Conservation (phyloP, 2,113 vertebrate species). For the Corythaixoides concolor region DNA sequence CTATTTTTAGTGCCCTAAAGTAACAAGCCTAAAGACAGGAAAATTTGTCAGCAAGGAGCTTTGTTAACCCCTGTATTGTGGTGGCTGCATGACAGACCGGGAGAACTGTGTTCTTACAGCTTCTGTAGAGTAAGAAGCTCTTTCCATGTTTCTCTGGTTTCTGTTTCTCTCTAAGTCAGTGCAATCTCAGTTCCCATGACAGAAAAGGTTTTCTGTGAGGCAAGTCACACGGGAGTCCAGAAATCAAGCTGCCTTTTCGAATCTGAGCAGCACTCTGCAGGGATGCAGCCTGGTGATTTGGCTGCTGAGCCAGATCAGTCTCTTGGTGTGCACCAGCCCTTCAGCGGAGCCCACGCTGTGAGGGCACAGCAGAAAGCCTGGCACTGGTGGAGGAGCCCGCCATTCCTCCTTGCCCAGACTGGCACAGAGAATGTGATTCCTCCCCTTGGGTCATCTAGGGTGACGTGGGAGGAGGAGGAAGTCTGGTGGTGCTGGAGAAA, state of each 20-base stretch:
- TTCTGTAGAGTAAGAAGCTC: not conserved
- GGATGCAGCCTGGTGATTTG: not conserved
- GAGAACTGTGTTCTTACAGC: not conserved
- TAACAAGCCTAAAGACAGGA: not conserved
- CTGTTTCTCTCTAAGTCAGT: not conserved
- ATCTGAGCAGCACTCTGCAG: not conserved
- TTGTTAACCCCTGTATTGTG: not conserved
- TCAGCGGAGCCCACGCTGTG: not conserved
- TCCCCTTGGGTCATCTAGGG: not conserved
- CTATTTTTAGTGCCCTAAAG: not conserved
- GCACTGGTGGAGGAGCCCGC: not conserved
- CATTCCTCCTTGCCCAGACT: not conserved
- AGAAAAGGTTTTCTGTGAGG: not conserved
- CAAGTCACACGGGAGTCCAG: not conserved
- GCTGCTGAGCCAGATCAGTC: accelerated
- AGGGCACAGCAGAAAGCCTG: not conserved
- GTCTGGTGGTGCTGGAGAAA: not conserved
- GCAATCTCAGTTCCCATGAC: not conserved
- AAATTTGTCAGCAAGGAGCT: not conserved
- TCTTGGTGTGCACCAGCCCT: not conserved
- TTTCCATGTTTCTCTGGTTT: not conserved
- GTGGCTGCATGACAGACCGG: not conserved
- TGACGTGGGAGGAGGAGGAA: not conserved
- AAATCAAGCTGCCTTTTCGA: not conserved
- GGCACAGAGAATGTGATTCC: not conserved